Conservation (phyloP, 2,797 vertebrate species). For the Emydoidea blandingii region DNA sequence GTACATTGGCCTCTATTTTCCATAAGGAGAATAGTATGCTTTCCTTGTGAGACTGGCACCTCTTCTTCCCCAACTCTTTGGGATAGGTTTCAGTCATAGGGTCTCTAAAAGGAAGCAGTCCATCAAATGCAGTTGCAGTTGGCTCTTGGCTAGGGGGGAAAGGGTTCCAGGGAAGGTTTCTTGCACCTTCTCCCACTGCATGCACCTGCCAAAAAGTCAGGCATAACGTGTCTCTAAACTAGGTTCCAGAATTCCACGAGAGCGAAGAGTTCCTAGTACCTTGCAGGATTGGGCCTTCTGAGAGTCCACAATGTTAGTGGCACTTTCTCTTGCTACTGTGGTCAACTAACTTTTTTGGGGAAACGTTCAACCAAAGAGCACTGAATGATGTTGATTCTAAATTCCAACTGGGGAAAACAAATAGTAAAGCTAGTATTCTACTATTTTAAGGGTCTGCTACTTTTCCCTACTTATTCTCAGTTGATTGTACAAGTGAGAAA, state of each 20-base stretch:
- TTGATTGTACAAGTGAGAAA: neutral
- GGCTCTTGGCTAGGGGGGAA: neutral
- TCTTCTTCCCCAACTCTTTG: neutral
- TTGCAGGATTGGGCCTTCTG: neutral
- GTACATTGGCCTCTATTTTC: neutral
- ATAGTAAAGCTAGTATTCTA: too few relatives aligned
- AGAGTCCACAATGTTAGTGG: neutral
- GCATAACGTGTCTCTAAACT: neutral
- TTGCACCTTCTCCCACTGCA: neutral
- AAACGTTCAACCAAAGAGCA: neutral
- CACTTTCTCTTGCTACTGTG: neutral
- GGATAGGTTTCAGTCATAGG: neutral
- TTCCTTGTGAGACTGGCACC: neutral
- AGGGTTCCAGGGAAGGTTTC: neutral
- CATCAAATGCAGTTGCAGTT: neutral
- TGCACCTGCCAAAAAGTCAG: neutral
- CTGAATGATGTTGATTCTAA: neutral
- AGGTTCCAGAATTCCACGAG: neutral
- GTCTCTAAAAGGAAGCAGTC: neutral
- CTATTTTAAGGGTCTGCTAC: neutral
- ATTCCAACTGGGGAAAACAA: neutral
- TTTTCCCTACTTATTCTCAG: neutral
- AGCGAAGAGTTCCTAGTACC: neutral
- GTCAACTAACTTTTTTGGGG: too few relatives aligned
- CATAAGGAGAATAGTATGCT: neutral